Evolutionary conservation across 2,888 invertebrate genomes (phyloP).

Genomic region (Papilio gigon): DNA sequence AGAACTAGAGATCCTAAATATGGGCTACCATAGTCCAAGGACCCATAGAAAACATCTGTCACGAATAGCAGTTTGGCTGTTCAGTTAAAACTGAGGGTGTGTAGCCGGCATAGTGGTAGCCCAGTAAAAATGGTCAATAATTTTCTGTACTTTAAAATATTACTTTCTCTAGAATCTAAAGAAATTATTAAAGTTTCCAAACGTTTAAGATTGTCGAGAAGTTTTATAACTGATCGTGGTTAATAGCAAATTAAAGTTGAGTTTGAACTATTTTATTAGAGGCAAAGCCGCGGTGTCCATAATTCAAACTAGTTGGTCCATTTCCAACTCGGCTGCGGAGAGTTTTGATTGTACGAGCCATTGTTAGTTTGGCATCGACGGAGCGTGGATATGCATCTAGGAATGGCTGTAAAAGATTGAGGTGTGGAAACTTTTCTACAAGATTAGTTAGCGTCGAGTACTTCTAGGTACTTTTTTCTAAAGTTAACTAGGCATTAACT

Average conservation of each 20-base stretch:
- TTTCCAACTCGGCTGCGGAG: slow-evolving; percentile 42
- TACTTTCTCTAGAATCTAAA: too few species aligned
- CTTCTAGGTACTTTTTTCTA: background rate
- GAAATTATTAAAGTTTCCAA: slow-evolving; percentile 4
- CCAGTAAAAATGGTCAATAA: too few species aligned
- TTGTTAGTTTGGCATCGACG: slow-evolving; percentile 38
- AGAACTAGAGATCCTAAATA: background rate
- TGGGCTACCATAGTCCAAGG: background rate
- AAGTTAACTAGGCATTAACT: background rate
- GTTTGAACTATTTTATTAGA: slow-evolving; percentile 46
- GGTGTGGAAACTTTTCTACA: slow-evolving; percentile 18
- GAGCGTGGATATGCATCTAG: slow-evolving; percentile 22
- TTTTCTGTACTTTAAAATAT: too few species aligned
- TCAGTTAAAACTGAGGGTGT: too few species aligned
- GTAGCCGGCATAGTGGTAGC: background rate
- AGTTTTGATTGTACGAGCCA: slow-evolving; percentile 45
- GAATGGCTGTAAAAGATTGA: slow-evolving; percentile 35
- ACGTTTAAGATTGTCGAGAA: slow-evolving; percentile 3
- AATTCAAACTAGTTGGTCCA: slow-evolving; percentile 47
- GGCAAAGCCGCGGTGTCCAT: slow-evolving; percentile 42
- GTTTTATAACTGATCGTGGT: slow-evolving; percentile 18
- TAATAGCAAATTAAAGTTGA: slow-evolving; percentile 39
- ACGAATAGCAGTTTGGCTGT: too few species aligned
- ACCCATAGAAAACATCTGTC: background rate
- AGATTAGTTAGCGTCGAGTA: background rate